A percentile compares a stretch with the other conserved stretches of the same genome.
phyloP scores from a whole-genome alignment of 2,113 vertebrate species.

The Nothobranchius furzeri region DNA sequence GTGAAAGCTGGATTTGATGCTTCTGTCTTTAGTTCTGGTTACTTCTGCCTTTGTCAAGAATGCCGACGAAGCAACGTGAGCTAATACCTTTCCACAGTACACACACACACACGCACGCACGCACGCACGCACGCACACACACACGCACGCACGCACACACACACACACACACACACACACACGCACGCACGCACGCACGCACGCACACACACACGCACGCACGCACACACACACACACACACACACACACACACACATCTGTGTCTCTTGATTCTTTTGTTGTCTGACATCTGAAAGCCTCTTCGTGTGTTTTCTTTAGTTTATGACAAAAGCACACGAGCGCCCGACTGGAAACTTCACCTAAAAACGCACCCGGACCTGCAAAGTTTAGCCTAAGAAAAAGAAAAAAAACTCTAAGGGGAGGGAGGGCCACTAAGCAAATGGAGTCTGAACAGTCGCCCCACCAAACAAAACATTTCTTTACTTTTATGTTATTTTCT shows the following conservation, averaged over 20 bases:
- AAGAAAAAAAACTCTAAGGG: conserved; percentile 14
- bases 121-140: too few relatives aligned
- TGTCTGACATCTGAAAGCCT: conserved; percentile 24
- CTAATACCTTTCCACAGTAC: conserved; percentile 2
- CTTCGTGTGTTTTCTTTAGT: conserved; percentile 9
- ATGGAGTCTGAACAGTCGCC: conserved; percentile 42
- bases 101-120: conserved; percentile 10
- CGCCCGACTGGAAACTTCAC: conserved; percentile 10
- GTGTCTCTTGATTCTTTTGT: conserved; percentile 16
- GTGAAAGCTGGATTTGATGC: conserved; percentile 36
- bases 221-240: conserved; percentile 14
- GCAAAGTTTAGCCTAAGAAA: neutral
- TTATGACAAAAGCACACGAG: conserved; percentile 9
- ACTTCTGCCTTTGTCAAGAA: conserved; percentile 49
- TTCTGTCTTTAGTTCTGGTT: conserved; percentile 42
- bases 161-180: conserved; percentile 4
- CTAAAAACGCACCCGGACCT: conserved; percentile 41
- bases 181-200: neutral
- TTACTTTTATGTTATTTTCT: conserved; percentile 66
- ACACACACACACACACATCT: conserved; percentile 1
- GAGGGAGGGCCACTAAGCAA: conserved; percentile 60
- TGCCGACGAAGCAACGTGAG: conserved; percentile 43
- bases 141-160: too few relatives aligned
- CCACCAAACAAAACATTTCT: conserved; percentile 52
- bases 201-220: conserved; percentile 11